Percentiles rank a stretch among this genome's conserved stretches.
phyloP scores from a whole-genome alignment of 2,113 vertebrate species.

The Panthera leo region DNA sequence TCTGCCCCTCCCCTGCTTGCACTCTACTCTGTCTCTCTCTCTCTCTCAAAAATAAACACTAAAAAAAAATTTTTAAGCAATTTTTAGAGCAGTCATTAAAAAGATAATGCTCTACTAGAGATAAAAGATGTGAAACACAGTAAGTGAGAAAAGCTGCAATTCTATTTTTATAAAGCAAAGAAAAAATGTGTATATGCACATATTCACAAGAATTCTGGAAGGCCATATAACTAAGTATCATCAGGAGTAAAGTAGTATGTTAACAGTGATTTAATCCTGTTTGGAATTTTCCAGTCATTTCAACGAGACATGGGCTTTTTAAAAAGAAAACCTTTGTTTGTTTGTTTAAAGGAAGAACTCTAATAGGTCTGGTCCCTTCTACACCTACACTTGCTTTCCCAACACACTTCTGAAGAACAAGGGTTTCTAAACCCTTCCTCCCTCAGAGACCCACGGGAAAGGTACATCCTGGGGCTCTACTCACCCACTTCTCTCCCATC shows the following conservation, averaged over 20 bases:
- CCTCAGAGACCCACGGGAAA: not conserved
- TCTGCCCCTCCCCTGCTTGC: too few relatives aligned
- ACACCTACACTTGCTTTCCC: not conserved
- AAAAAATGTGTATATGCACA: not conserved
- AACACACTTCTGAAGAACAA: not conserved
- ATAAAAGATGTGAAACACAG: not conserved
- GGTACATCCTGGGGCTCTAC: not conserved
- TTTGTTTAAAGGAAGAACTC: not conserved
- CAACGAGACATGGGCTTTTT: not conserved
- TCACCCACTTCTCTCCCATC: not conserved
- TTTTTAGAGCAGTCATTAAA: not conserved
- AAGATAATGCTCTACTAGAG: constrained; percentile 2
- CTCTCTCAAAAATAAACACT: too few relatives aligned
- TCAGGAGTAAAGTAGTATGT: not conserved
- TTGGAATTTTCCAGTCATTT: not conserved
- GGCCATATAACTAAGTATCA: not conserved
- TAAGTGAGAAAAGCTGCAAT: not conserved
- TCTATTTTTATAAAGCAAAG: not conserved
- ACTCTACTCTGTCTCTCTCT: too few relatives aligned
- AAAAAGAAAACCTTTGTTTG: not conserved
- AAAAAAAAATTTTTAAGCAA: not conserved
- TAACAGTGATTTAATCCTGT: constrained; percentile 23
- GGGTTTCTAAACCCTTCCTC: not conserved
- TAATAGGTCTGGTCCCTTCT: not conserved
- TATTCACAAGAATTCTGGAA: not conserved